Conservation (phyloP, 2,113 vertebrate species). For the Actenoides lindsayi region DNA sequence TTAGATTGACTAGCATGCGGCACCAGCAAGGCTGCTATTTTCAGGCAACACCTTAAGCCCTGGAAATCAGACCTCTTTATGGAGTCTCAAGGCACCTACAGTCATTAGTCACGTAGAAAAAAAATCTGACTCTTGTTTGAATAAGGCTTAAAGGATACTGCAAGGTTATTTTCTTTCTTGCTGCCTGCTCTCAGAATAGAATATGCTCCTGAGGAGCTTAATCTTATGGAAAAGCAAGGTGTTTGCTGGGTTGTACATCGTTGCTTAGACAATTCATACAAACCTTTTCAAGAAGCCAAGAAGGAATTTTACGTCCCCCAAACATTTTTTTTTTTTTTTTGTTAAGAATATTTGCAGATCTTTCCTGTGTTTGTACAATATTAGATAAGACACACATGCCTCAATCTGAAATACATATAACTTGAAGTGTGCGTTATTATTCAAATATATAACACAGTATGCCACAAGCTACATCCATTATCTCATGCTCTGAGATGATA, state of each 20-base stretch:
- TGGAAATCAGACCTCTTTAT: constrained; percentile 44
- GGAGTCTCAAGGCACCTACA: constrained; percentile 33
- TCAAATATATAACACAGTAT: constrained; percentile 10
- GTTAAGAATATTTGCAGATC: constrained; percentile 38
- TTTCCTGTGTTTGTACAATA: constrained; percentile 58
- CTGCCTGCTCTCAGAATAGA: constrained; percentile 7
- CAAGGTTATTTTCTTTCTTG: constrained; percentile 33
- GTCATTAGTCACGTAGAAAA: constrained; percentile 37
- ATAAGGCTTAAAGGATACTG: constrained; percentile 45
- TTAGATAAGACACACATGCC: constrained; percentile 21
- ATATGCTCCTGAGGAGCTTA: not conserved
- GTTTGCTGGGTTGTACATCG: constrained; percentile 1
- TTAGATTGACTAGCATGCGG: not conserved
- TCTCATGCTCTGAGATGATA: constrained; percentile 7
- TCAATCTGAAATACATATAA: constrained; percentile 34
- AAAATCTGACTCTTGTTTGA: constrained; percentile 41
- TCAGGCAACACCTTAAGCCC: constrained; percentile 22
- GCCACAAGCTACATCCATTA: constrained; percentile 31
- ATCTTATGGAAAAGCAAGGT: not conserved
- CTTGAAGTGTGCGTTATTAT: constrained; percentile 60
- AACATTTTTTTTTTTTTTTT: not conserved
- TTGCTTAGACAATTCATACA: constrained; percentile 4
- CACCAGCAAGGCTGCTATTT: constrained; percentile 23
- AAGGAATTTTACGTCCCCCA: constrained; percentile 57
- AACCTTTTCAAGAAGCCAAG: not conserved